Evolutionary conservation across 2,797 vertebrate species (phyloP).

Genomic region (Rhynchonycteris naso): DNA sequence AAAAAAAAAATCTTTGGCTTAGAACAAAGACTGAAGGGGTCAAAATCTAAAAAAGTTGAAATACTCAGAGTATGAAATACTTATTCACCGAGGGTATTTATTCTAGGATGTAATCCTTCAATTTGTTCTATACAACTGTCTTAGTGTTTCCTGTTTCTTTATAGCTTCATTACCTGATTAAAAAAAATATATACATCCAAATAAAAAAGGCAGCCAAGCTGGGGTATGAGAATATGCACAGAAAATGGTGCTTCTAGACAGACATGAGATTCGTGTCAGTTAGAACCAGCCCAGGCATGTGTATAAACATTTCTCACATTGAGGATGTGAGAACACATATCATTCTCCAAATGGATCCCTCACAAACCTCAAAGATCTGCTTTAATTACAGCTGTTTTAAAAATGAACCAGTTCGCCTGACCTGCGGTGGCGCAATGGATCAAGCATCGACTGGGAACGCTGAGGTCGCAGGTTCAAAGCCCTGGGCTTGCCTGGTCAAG

Average conservation of each 20-base stretch:
- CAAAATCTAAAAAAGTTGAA: constrained; percentile 48
- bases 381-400: constrained; percentile 9
- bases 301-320: not conserved
- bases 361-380: not conserved
- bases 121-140: constrained; percentile 52
- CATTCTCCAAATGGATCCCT: not conserved
- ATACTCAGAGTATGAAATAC: not conserved
- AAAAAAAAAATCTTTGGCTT: not conserved
- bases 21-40: not conserved
- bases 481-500: too few relatives aligned
- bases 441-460: too few relatives aligned
- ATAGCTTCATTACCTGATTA: constrained; percentile 40
- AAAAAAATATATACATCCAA: constrained; percentile 42
- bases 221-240: not conserved
- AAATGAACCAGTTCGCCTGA: not conserved
- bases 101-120: constrained; percentile 64
- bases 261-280: not conserved
- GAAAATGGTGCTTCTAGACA: not conserved
- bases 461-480: too few relatives aligned
- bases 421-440: too few relatives aligned
- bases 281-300: not conserved
- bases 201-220: constrained; percentile 17
- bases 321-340: not conserved
- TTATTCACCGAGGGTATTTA: constrained; percentile 50
- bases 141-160: constrained; percentile 61